Evolutionary conservation across 2,113 vertebrate genomes (phyloP).

Genomic region (Nerophis ophidion): DNA sequence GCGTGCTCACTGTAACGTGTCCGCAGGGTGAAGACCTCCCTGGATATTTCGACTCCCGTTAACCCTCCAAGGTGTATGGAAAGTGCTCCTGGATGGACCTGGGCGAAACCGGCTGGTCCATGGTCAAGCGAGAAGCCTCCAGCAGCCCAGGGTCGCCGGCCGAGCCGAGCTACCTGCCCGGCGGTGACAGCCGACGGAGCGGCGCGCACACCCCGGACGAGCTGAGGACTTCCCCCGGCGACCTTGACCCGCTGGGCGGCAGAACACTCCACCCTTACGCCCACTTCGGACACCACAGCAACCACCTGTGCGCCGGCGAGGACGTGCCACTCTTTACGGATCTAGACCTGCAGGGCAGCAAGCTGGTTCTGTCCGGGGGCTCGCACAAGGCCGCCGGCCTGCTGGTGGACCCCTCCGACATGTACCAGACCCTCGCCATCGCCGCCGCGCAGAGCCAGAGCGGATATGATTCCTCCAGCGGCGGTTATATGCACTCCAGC

Average conservation of each 20-base stretch:
- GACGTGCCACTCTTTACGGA: conserved; percentile 91
- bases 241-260: conserved; percentile 70
- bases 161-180: conserved; percentile 72
- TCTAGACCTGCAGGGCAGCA: conserved; percentile 84
- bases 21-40: conserved; percentile 57
- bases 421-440: conserved; percentile 94
- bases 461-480: conserved; percentile 83
- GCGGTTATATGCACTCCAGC: conserved; percentile 85
- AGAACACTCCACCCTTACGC: conserved; percentile 77
- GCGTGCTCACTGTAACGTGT: background rate
- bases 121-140: conserved; percentile 84
- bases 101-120: conserved; percentile 90
- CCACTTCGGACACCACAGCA: conserved; percentile 76
- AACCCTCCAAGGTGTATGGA: conserved; percentile 63
- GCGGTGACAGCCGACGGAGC: conserved; percentile 72
- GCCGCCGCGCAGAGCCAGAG: conserved; percentile 83
- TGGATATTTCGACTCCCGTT: conserved; percentile 46
- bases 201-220: conserved; percentile 68
- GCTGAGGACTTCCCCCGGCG: conserved; percentile 69
- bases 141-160: conserved; percentile 76
- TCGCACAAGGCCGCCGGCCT: conserved; percentile 73
- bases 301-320: conserved; percentile 75
- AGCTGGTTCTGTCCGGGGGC: conserved; percentile 85
- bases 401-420: conserved; percentile 84
- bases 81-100: conserved; percentile 93